These are phyloP conservation scores for Leptodactylus fallax DNA, from an alignment of 2,797 vertebrate genomes.

Conservation along the genomic window DNA sequence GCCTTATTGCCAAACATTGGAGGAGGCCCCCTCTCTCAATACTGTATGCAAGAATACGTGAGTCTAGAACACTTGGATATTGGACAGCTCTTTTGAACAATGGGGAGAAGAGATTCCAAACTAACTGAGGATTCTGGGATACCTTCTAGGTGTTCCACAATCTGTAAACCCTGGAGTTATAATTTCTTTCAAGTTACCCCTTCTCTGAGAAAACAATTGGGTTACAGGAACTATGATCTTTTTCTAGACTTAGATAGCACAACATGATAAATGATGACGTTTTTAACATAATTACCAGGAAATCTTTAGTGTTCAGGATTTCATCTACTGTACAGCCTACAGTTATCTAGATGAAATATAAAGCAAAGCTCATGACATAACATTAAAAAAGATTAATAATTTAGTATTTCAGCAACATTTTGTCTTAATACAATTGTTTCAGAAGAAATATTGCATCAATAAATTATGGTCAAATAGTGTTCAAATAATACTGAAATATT, in stretches of 20 bases:
- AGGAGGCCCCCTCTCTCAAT: too few species aligned
- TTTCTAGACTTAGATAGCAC: not conserved
- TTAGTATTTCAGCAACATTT: not conserved
- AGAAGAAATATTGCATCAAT: not conserved
- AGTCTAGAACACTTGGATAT: too few species aligned
- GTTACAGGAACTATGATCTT: too few species aligned
- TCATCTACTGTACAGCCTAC: constrained; percentile 5
- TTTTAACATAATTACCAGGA: constrained; percentile 5
- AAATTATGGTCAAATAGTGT: not conserved
- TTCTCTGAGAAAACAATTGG: too few species aligned
- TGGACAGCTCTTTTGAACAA: too few species aligned
- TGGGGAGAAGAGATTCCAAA: too few species aligned
- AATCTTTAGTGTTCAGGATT: constrained; percentile 1
- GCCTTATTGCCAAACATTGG: too few species aligned
- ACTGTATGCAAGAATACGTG: too few species aligned
- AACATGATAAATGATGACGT: not conserved
- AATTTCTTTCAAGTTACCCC: too few species aligned
- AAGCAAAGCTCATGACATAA: not conserved
- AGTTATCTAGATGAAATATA: constrained; percentile 1
- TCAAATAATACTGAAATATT: not conserved
- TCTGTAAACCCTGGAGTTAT: too few species aligned
- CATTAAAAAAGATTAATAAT: not conserved
- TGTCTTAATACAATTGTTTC: not conserved
- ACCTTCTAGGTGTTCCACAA: too few species aligned
- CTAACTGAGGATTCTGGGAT: too few species aligned